phyloP scores from a whole-genome alignment of 2,113 vertebrate genomes.

The Diphyllodes magnificus region DNA sequence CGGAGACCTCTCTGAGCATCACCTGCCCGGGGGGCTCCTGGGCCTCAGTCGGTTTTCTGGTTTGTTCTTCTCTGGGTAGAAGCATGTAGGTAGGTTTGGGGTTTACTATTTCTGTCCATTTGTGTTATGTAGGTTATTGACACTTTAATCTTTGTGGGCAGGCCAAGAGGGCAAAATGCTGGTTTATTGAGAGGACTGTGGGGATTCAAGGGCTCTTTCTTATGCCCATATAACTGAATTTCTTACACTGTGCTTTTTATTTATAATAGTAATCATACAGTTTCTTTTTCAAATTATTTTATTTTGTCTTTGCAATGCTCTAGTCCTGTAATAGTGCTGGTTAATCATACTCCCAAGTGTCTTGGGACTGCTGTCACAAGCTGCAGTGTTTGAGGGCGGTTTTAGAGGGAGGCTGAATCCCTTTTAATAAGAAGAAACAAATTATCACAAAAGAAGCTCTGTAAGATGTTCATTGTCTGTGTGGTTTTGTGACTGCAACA shows the following conservation, averaged over 20 bases:
- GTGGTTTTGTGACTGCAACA: neutral
- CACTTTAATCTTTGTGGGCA: neutral
- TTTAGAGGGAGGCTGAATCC: neutral
- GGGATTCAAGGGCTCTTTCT: neutral
- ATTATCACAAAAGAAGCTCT: neutral
- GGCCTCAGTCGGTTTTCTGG: rapidly evolving
- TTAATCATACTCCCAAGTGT: neutral
- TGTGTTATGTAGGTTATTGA: neutral
- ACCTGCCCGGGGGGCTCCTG: rapidly evolving
- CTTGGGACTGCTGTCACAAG: neutral
- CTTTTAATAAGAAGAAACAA: neutral
- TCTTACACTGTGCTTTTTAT: neutral
- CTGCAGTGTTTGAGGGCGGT: neutral
- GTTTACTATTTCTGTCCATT: neutral
- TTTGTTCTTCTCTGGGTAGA: neutral
- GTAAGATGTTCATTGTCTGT: neutral
- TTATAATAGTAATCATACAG: neutral
- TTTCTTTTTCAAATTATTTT: neutral
- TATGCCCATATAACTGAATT: neutral
- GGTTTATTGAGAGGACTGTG: neutral
- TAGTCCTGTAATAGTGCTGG: neutral
- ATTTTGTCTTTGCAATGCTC: neutral
- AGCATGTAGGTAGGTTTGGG: rapidly evolving
- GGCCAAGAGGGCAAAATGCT: neutral
- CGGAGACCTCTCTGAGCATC: neutral